Base-by-base conservation (phyloP, 2,888 invertebrate species). In the Orthonychiurus folsomi region DNA sequence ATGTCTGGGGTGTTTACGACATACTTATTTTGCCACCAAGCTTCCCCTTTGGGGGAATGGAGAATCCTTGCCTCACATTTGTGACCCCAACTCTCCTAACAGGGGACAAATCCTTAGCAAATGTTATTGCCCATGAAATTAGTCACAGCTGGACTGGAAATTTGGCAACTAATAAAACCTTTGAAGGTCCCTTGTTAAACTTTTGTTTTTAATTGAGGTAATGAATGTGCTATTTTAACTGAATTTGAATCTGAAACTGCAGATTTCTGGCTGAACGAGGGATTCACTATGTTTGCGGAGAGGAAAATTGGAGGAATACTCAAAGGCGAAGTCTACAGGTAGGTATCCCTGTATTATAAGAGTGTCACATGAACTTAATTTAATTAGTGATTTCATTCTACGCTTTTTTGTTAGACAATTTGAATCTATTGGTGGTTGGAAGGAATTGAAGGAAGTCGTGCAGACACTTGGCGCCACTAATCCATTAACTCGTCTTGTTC, bases 211-310 rank as follows among this genome's bases (percentile, higher is more conserved):
- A n/a, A n/a, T n/a, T n/a, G n/a, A n/a, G n/a, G n/a, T n/a, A n/a
- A n/a, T n/a, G n/a, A n/a, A n/a, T n/a, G n/a, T n/a, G n/a, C n/a
- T n/a, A n/a, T n/a, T n/a, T n/a, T n/a, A n/a, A n/a, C n/a, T n/a
- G n/a, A n/a, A n/a, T n/a, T n/a, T n/a, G n/a, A n/a, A n/a, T n/a
- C n/a, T n/a, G n/a, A n/a, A n/a, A n/a, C n/a, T n/a, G n/a, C n/a
- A n/a, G 91, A 96, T 77, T 96, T 96, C 79, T 96, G 96, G 96
- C 80, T 95, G 24, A 96, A 96, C 75, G 95, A 96, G 79, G 95
- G 95, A 0, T 91, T 91, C 77, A 96, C 96, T 0, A 87, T 90
- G 60, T 96, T 92, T 78, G 81, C 93, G 1, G 94, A 96, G 79
- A 81, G 91, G 53, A 94, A 93, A 78, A 89, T 92, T 68, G 78